Conservation (phyloP, 2,113 vertebrate genomes). For the Scortum barcoo region DNA sequence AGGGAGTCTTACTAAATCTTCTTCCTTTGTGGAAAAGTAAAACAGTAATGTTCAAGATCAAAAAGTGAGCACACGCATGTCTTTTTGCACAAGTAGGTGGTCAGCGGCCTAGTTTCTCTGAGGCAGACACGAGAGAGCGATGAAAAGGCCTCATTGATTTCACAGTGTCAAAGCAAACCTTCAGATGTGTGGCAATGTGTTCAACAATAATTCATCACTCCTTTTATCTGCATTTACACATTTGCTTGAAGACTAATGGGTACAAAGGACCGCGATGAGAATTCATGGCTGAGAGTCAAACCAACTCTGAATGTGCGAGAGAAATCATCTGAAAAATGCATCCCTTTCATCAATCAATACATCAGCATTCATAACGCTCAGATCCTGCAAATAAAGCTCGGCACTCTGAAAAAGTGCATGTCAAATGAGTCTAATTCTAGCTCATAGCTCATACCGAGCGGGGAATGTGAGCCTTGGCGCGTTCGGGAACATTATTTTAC, state of each 20-base stretch:
- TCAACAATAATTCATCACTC: slow-evolving; percentile 49
- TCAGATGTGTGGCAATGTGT: slow-evolving; percentile 49
- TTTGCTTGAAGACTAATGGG: slow-evolving; percentile 26
- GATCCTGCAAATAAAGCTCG: not conserved
- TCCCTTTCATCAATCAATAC: not conserved
- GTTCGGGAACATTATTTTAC: not conserved
- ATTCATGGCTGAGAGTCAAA: slow-evolving; percentile 1
- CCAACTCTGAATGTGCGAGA: not conserved
- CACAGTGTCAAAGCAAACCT: slow-evolving; percentile 58
- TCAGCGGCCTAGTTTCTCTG: slow-evolving; percentile 36
- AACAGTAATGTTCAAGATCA: slow-evolving; percentile 35
- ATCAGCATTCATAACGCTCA: not conserved
- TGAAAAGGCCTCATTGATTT: slow-evolving; percentile 64
- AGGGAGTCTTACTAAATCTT: slow-evolving; percentile 7
- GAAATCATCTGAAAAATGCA: not conserved
- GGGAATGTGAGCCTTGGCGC: not conserved
- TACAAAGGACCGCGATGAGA: not conserved
- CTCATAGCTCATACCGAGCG: not conserved
- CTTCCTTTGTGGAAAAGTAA: slow-evolving; percentile 10
- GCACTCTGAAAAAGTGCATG: not conserved
- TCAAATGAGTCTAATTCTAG: not conserved
- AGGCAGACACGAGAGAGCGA: slow-evolving; percentile 28
- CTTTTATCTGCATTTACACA: slow-evolving; percentile 47
- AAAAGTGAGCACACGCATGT: slow-evolving; percentile 14
- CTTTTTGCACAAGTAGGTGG: slow-evolving; percentile 20